A percentile compares a stretch with the other conserved stretches of the same genome.
Evolutionary conservation across 2,113 vertebrate genomes (phyloP).

Genomic region (Guaruba guarouba): DNA sequence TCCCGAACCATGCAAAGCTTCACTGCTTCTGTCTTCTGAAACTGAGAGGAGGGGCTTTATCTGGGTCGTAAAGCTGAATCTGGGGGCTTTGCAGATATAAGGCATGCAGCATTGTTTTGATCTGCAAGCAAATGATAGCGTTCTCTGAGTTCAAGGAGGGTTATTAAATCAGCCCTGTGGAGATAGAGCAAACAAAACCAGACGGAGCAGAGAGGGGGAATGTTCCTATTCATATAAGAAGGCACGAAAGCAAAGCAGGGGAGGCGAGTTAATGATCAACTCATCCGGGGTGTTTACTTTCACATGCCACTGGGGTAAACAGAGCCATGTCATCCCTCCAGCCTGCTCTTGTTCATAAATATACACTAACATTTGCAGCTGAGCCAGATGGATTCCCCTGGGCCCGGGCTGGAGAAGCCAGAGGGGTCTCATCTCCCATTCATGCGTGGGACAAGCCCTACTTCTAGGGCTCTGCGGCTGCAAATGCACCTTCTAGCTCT

Average conservation of each 20-base stretch:
- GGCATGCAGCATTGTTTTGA: slow-evolving; percentile 29
- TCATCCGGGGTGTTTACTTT: slow-evolving; percentile 39
- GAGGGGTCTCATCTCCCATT: background rate
- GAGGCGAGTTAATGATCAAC: slow-evolving; percentile 27
- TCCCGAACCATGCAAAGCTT: background rate
- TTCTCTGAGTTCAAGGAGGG: slow-evolving; percentile 10
- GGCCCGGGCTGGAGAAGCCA: background rate
- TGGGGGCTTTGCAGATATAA: background rate
- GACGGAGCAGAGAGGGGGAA: background rate
- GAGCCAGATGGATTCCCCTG: background rate
- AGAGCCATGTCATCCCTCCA: slow-evolving; percentile 9
- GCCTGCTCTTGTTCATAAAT: slow-evolving; percentile 25
- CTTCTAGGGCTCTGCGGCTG: background rate
- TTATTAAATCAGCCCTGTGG: slow-evolving; percentile 30
- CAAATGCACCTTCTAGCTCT: background rate
- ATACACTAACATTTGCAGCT: slow-evolving; percentile 2
- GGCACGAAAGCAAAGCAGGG: slow-evolving; percentile 7
- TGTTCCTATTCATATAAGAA: background rate
- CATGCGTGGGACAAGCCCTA: background rate
- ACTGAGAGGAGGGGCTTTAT: slow-evolving; percentile 17
- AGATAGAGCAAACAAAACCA: slow-evolving; percentile 48
- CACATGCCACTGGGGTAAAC: slow-evolving; percentile 52
- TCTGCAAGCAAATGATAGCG: slow-evolving; percentile 5
- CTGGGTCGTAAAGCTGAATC: background rate
- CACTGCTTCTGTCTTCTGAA: background rate